Evolutionary conservation across 1,140 invertebrate species (phyloP).

Genomic region (Pinna nobilis): DNA sequence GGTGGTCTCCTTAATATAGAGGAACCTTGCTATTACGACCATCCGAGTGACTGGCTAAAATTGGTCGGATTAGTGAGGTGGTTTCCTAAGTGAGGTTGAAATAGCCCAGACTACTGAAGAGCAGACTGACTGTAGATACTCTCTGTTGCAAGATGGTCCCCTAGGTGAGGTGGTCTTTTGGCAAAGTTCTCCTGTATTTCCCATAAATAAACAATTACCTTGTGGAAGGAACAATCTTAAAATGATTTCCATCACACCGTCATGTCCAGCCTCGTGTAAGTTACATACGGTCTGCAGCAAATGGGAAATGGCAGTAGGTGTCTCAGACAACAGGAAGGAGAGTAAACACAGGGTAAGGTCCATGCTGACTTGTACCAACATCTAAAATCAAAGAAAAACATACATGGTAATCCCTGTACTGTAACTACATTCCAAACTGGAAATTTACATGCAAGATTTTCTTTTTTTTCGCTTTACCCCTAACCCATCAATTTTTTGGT

Average conservation of each 20-base stretch:
- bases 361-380: conserved; percentile 59
- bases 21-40: no score
- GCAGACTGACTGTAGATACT: no score
- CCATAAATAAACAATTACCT: no score
- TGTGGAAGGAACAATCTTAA: conserved; percentile 62
- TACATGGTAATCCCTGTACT: no score
- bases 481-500: not conserved
- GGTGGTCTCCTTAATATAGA: no score
- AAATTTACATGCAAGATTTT: not conserved
- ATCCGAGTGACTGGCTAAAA: no score
- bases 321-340: conserved; percentile 65
- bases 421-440: not conserved
- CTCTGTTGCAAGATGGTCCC: no score
- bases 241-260: conserved; percentile 55
- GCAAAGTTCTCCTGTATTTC: no score
- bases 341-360: conserved; percentile 64
- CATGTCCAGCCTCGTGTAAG: conserved; percentile 59
- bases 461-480: not conserved
- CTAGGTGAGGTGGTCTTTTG: no score
- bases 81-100: no score
- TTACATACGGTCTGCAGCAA: conserved; percentile 58
- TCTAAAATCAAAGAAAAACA: conserved; percentile 44
- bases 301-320: conserved; percentile 66
- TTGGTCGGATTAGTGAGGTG: no score
- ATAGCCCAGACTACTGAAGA: no score